Conservation (phyloP, 2,797 vertebrate species). For the Sus cebifrons region DNA sequence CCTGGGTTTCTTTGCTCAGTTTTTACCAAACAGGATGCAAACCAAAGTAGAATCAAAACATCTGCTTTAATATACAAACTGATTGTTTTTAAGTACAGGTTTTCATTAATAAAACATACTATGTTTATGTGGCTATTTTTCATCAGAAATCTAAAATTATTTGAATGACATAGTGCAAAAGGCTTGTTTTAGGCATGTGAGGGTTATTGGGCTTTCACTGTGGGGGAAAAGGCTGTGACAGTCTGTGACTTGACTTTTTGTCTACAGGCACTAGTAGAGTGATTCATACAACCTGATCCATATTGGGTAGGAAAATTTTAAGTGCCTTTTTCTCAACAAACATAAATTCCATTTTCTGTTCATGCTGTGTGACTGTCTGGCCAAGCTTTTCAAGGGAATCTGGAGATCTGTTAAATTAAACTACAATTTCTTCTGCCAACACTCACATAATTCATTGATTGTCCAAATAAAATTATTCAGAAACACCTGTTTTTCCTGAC, state of each 20-base stretch:
- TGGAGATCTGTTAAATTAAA: background rate
- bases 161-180: background rate
- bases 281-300: background rate
- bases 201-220: background rate
- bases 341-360: background rate
- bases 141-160: background rate
- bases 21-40: background rate
- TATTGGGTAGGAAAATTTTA: background rate
- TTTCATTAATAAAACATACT: background rate
- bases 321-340: background rate
- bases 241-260: background rate
- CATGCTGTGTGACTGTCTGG: background rate
- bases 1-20: background rate
- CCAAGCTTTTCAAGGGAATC: background rate
- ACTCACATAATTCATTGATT: background rate
- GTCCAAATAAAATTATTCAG: background rate
- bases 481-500: background rate
- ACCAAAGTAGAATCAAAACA: background rate
- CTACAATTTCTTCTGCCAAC: background rate
- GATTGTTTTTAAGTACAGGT: background rate
- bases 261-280: background rate
- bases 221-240: background rate
- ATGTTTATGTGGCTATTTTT: background rate
- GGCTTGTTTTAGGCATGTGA: background rate
- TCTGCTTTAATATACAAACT: background rate